Conservation (phyloP, 2,113 vertebrate genomes). For the Notarius quadriscutis region DNA sequence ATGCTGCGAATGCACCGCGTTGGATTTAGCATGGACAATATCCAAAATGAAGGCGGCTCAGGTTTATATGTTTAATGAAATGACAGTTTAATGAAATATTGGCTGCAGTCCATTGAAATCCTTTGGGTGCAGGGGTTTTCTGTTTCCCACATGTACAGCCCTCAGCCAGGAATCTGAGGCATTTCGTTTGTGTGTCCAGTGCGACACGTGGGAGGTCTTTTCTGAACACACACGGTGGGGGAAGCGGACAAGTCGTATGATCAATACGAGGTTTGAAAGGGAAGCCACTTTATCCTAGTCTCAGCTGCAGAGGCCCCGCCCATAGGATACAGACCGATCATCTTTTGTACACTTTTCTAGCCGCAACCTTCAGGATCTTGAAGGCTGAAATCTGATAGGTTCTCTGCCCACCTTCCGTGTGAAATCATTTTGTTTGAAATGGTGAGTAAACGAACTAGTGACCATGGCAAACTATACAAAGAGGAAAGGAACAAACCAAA, state of each 20-base stretch:
- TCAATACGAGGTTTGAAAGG: background rate
- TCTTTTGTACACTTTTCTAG: constrained; percentile 3
- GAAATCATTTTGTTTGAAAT: background rate
- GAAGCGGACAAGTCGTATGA: background rate
- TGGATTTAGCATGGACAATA: background rate
- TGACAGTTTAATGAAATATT: background rate
- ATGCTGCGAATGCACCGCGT: background rate
- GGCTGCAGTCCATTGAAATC: background rate
- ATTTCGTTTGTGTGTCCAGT: constrained; percentile 65
- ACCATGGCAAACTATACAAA: constrained; percentile 16
- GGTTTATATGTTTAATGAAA: background rate
- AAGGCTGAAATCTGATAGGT: background rate
- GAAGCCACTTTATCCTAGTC: background rate
- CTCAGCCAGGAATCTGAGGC: constrained; percentile 66
- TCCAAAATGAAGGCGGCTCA: background rate
- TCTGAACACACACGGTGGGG: background rate
- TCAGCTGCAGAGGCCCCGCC: background rate
- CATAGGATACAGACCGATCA: background rate
- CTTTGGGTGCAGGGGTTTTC: background rate
- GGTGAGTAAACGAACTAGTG: background rate
- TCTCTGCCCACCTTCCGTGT: background rate
- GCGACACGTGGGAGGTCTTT: constrained; percentile 21
- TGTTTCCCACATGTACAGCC: constrained; percentile 56
- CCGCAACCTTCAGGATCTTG: background rate
- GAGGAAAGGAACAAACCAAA: background rate